Conservation (phyloP, 2,888 invertebrate species). For the Chrysopilus asiliformis region DNA sequence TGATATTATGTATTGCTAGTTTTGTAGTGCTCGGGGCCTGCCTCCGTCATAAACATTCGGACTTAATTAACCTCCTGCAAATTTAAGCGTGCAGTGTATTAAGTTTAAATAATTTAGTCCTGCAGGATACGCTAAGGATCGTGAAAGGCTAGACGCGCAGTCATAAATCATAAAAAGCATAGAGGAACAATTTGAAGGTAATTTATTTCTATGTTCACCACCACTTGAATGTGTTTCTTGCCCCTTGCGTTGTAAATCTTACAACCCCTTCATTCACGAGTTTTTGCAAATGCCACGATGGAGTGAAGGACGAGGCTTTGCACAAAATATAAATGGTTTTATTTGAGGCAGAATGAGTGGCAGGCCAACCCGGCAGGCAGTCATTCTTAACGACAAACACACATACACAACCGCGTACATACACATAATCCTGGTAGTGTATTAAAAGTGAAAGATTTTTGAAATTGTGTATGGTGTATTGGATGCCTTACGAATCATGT, state of each 20-base stretch:
- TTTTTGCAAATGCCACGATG: conserved; percentile 4
- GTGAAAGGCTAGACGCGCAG: conserved; percentile 10
- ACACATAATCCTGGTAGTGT: too few relatives aligned
- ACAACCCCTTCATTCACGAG: too few relatives aligned
- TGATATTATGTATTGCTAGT: too few relatives aligned
- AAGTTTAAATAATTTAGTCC: conserved; percentile 13
- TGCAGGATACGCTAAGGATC: conserved; percentile 10
- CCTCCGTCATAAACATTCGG: conserved; percentile 13
- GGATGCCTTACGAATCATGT: conserved; percentile 3
- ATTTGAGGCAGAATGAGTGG: too few relatives aligned
- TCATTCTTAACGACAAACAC: too few relatives aligned
- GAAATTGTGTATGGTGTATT: too few relatives aligned
- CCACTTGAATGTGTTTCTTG: conserved; percentile 1
- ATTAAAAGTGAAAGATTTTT: too few relatives aligned
- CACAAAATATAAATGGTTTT: too few relatives aligned
- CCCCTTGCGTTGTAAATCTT: conserved; percentile 2
- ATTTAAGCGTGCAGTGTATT: conserved; percentile 12
- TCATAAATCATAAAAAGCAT: conserved; percentile 14
- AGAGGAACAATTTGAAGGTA: conserved; percentile 14
- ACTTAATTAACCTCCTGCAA: conserved; percentile 12
- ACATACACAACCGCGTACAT: too few relatives aligned
- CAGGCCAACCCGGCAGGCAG: too few relatives aligned
- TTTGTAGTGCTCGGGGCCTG: too few relatives aligned
- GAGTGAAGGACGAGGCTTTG: conserved; percentile 4
- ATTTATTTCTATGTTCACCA: too few relatives aligned